Evolutionary conservation across 1,140 invertebrate species (phyloP).

Genomic region (Ceratina japonica): DNA sequence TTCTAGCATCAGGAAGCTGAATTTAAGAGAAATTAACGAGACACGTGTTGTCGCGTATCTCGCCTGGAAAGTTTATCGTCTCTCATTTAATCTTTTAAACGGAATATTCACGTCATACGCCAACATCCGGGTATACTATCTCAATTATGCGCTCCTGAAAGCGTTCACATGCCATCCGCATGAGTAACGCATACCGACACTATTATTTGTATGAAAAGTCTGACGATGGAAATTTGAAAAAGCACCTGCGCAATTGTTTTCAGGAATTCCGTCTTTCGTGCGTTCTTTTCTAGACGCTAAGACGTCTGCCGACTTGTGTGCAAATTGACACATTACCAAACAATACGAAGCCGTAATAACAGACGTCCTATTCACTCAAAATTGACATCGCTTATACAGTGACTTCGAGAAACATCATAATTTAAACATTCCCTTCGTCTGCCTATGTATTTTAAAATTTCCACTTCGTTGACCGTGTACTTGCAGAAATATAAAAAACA

Average conservation of each 20-base stretch:
- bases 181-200: neutral
- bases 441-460: neutral
- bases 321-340: constrained; percentile 35
- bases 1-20: neutral
- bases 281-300: neutral
- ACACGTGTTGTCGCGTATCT: neutral
- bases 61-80: neutral
- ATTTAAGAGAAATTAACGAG: neutral
- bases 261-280: neutral
- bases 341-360: neutral
- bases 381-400: neutral
- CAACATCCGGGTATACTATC: constrained; percentile 33
- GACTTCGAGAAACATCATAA: neutral
- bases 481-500: too few species aligned
- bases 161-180: neutral
- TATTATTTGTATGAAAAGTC: neutral
- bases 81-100: neutral
- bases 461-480: neutral
- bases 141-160: constrained; percentile 10
- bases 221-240: neutral
- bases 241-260: neutral
- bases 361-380: neutral
- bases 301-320: neutral
- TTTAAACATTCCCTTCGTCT: neutral
- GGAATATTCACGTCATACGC: neutral